Conservation (phyloP, 2,888 invertebrate genomes). For the Trichacis sp. region DNA sequence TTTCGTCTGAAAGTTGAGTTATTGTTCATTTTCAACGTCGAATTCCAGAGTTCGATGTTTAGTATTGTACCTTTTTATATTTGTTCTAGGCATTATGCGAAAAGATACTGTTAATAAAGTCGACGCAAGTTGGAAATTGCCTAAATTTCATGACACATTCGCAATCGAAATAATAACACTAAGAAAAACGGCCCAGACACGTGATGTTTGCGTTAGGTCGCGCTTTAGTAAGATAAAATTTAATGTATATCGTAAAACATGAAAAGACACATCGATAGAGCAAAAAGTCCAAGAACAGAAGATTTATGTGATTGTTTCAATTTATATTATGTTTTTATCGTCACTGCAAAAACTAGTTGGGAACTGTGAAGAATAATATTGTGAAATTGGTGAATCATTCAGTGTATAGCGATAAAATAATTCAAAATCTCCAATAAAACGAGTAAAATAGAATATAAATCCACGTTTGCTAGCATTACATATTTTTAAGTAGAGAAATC, state of each 20-base stretch:
- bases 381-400: too few relatives aligned
- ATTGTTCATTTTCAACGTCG: too few relatives aligned
- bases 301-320: background rate
- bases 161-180: background rate
- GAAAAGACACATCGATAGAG: background rate
- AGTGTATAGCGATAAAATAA: too few relatives aligned
- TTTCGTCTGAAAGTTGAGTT: too few relatives aligned
- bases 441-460: too few relatives aligned
- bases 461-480: too few relatives aligned
- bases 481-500: too few relatives aligned
- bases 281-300: background rate
- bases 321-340: background rate
- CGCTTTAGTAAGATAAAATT: background rate
- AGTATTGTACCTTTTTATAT: too few relatives aligned
- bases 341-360: slow-evolving; percentile 1
- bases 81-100: too few relatives aligned
- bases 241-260: background rate
- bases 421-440: too few relatives aligned
- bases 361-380: too few relatives aligned
- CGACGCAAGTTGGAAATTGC: background rate
- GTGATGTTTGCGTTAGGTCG: background rate
- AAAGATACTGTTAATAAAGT: background rate
- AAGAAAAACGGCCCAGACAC: background rate
- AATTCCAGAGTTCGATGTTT: too few relatives aligned
- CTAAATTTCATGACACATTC: background rate